phyloP scores from a whole-genome alignment of 35 echinoderm and acorn worm species.

The Chiridota heheva region DNA sequence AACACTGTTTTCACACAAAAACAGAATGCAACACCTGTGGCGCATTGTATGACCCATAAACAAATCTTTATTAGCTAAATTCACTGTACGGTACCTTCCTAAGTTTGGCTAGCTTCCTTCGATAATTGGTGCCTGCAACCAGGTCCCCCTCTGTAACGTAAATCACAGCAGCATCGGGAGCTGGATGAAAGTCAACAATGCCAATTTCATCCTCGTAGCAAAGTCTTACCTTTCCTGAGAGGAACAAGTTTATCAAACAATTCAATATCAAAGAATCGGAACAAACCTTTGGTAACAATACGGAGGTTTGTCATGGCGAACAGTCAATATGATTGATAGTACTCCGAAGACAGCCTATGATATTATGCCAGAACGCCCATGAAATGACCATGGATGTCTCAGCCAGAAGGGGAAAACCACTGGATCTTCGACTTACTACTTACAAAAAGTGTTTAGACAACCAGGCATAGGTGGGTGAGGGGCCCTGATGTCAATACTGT shows the following conservation, averaged over 20 bases:
- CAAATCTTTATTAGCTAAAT: neutral
- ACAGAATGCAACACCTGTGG: too few relatives aligned
- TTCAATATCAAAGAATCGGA: neutral
- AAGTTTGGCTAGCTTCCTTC: conserved; percentile 77
- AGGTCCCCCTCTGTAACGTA: conserved; percentile 90
- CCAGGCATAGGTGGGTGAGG: too few relatives aligned
- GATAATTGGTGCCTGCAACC: conserved; percentile 58
- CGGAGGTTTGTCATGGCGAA: neutral
- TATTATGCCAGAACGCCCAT: neutral
- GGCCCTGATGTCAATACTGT: too few relatives aligned
- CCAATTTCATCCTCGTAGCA: conserved; percentile 76
- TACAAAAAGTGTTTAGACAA: too few relatives aligned
- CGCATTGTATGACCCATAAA: too few relatives aligned
- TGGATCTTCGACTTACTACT: too few relatives aligned
- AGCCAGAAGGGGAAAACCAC: too few relatives aligned
- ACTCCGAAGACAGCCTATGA: neutral
- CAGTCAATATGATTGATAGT: neutral
- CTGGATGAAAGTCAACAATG: conserved; percentile 88
- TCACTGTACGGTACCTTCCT: conserved; percentile 85
- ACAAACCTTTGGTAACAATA: neutral
- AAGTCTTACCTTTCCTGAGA: conserved; percentile 62
- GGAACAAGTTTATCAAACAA: conserved; percentile 7
- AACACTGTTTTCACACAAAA: too few relatives aligned
- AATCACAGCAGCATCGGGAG: conserved; percentile 71
- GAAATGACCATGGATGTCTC: too few relatives aligned